Conservation (phyloP, 23 tunicate genomes). For the Trididemnum miniatum region DNA sequence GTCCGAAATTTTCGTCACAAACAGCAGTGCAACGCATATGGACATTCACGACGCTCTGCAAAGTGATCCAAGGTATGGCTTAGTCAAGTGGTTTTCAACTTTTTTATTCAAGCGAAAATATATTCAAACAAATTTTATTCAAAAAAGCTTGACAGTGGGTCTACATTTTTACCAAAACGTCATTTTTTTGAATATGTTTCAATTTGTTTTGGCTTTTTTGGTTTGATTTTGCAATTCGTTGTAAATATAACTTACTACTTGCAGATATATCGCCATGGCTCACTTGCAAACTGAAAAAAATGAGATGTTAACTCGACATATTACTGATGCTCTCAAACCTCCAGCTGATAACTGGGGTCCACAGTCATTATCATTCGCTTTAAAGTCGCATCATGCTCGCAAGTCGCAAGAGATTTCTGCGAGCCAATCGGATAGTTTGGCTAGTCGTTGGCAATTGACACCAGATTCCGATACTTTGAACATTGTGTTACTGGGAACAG, state of each 20-base stretch:
- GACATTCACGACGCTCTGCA: constrained; percentile 78
- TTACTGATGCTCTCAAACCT: constrained; percentile 60
- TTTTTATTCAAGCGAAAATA: too few relatives aligned
- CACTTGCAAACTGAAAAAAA: constrained; percentile 56
- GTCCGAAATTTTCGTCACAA: constrained; percentile 62
- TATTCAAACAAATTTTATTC: too few relatives aligned
- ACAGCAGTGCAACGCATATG: constrained; percentile 42
- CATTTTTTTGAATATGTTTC: not conserved
- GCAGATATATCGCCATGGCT: constrained; percentile 79
- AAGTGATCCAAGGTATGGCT: constrained; percentile 63
- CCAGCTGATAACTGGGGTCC: constrained; percentile 80
- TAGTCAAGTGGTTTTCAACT: too few relatives aligned
- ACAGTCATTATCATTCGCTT: constrained; percentile 34
- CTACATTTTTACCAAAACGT: too few relatives aligned
- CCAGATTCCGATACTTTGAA: constrained; percentile 77
- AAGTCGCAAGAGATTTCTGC: constrained; percentile 4
- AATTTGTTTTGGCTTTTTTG: not conserved
- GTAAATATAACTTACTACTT: not conserved
- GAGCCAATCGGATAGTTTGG: constrained; percentile 19
- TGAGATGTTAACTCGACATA: constrained; percentile 70
- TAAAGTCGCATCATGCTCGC: constrained; percentile 21
- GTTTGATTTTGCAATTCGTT: not conserved
- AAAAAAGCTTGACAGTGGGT: too few relatives aligned
- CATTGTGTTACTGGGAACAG: constrained; percentile 81
- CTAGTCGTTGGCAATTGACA: constrained; percentile 60